These are phyloP conservation scores for Kryptopterus vitreolus DNA, from an alignment of 2,797 vertebrate species.

Conservation along the genomic window DNA sequence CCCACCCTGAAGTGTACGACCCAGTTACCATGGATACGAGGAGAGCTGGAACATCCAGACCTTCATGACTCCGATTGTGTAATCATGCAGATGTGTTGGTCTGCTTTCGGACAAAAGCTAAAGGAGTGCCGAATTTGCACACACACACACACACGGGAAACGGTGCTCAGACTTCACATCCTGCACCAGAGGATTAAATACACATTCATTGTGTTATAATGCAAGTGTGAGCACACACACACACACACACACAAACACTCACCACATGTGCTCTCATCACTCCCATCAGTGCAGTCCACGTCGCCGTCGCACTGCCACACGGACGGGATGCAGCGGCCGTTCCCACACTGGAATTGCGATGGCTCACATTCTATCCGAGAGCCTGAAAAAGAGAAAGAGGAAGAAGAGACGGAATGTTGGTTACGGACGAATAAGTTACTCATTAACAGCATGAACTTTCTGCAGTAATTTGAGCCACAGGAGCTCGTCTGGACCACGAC, in stretches of 20 bases:
- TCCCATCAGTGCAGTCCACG: conserved; percentile 89
- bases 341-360: conserved; percentile 91
- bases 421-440: too few relatives aligned
- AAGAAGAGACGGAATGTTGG: not conserved
- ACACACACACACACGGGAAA: too few relatives aligned
- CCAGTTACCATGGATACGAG: conserved; percentile 52
- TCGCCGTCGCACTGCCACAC: conserved; percentile 96
- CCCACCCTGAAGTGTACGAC: conserved; percentile 47
- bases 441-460: too few relatives aligned
- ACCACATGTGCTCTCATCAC: conserved; percentile 92
- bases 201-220: not conserved
- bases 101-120: not conserved
- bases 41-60: conserved; percentile 27
- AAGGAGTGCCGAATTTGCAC: too few relatives aligned
- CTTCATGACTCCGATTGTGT: conserved; percentile 8
- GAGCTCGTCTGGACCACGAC: too few relatives aligned
- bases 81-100: conserved; percentile 18
- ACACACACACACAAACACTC: conserved; percentile 59
- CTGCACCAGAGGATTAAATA: not conserved
- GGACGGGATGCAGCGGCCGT: conserved; percentile 91
- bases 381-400: conserved; percentile 65
- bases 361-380: conserved; percentile 83
- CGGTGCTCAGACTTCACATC: not conserved
- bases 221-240: not conserved
- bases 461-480: too few relatives aligned